These are phyloP conservation scores for Sogatella furcifera DNA, from an alignment of 1,140 invertebrate species.

Conservation along the genomic window DNA sequence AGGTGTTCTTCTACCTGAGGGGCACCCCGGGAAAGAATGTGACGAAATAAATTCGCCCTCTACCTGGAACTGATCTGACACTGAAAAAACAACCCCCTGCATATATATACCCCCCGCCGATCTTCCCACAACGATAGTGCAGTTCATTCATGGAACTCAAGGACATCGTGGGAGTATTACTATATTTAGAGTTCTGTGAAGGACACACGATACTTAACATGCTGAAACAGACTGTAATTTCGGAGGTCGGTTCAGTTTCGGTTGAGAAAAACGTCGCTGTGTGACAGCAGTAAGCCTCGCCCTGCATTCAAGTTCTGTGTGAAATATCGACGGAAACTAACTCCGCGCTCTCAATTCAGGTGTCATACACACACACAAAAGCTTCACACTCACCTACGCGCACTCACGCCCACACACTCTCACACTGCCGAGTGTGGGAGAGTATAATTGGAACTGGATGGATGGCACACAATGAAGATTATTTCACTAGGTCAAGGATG, in stretches of 20 bases:
- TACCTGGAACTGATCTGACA: not conserved
- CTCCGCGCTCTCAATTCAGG: not conserved
- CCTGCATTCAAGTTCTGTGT: not conserved
- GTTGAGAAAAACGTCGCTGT: not conserved
- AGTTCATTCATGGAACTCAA: not conserved
- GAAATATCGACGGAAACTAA: not conserved
- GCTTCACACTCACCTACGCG: not conserved
- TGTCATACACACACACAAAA: not conserved
- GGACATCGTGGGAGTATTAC: no score
- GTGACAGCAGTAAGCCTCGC: not conserved
- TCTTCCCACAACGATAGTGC: not conserved
- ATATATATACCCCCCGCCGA: not conserved
- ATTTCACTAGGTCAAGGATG: no score
- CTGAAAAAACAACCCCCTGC: not conserved
- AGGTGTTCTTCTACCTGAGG: no score
- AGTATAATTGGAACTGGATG: no score
- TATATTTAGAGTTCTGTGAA: no score
- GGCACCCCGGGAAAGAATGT: not conserved
- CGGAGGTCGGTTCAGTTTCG: not conserved
- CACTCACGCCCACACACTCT: not conserved
- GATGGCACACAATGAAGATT: no score
- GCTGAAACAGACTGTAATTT: not conserved
- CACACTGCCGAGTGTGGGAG: not conserved
- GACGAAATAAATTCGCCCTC: slow-evolving; percentile 6
- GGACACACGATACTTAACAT: not conserved